Base-by-base conservation (phyloP, 2,113 vertebrate genomes). In the Lamprologus ornatipinnis region DNA sequence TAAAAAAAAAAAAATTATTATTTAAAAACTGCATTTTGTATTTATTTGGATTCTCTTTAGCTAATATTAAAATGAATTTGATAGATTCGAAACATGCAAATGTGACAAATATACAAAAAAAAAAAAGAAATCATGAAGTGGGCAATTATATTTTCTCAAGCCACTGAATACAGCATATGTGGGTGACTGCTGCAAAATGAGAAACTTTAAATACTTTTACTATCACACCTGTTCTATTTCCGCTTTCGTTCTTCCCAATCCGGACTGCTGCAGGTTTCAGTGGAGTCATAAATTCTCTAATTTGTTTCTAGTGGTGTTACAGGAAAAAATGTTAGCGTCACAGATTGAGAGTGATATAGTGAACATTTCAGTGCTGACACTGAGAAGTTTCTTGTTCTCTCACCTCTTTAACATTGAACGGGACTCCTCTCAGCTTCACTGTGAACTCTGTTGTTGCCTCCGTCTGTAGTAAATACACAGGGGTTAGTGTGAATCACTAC, bases 271-370 rank as follows among this genome's bases (percentile, higher is more conserved):
- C 97, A 2, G 98, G 98, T 63, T 97, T 98, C 94, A 98, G 94
- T 2, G 99, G 98, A 0, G 96, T 93, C 95, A 99, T 97, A 88
- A 99, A 99, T 28, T 99, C 98, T 47, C 70, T 65, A 1, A 99
- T 96, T 60, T 98, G 97, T 97, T 98, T 95, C 99, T 99, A 81
- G 3, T 54, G 51, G 84, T 4, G 14, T 79, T 26, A 80, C 2
- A 93, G 7, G 85, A 6, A 5, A 35, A 53, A 1, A 68, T 3
- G 5, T 75, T 49, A 51, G 73, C 3, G 2, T 51, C 26, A 78
- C 8, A 33, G 45, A 1, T 33, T 78, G 15, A 33, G 9, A 51
- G 47, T 49, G 47, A 70, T 49, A 19, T 3, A 51, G 47, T 12
- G 7, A 45, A 17, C 1, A 31, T 35, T 60, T 54, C 10, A n/a